A percentile compares a stretch with the other conserved stretches of the same genome.
Conservation (phyloP, 2,888 invertebrate genomes). For the Formica aserva region DNA sequence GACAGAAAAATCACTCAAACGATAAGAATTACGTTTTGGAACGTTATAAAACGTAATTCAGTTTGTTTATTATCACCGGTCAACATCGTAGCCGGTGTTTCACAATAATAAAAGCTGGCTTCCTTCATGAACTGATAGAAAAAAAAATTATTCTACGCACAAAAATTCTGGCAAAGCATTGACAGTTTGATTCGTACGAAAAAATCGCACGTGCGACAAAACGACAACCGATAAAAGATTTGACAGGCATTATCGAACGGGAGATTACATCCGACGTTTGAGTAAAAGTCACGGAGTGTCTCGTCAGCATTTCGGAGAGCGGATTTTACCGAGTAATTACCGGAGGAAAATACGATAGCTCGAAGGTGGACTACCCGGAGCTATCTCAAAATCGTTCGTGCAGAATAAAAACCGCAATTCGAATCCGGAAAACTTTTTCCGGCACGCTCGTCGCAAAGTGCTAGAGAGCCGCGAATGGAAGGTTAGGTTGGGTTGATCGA, state of each 20-base stretch:
- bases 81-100: background rate
- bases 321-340: constrained; percentile 60
- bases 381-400: constrained; percentile 60
- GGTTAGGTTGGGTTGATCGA: constrained; percentile 11
- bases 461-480: background rate
- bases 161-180: background rate
- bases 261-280: constrained; percentile 14
- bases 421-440: constrained; percentile 63
- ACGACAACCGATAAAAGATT: constrained; percentile 28
- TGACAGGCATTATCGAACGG: constrained; percentile 36
- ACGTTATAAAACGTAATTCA: too few species aligned
- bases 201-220: constrained; percentile 2
- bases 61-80: too few species aligned
- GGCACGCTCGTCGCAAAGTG: constrained; percentile 9
- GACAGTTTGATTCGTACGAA: constrained; percentile 13
- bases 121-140: background rate
- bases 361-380: constrained; percentile 41
- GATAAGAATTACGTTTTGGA: too few species aligned
- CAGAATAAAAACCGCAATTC: constrained; percentile 64
- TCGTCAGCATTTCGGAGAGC: constrained; percentile 38
- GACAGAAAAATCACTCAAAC: too few species aligned
- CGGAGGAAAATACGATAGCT: constrained; percentile 61
- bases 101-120: background rate
- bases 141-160: background rate
- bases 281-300: constrained; percentile 47